phyloP scores from a whole-genome alignment of 1,140 invertebrate species.

The Drosophila gunungcola region DNA sequence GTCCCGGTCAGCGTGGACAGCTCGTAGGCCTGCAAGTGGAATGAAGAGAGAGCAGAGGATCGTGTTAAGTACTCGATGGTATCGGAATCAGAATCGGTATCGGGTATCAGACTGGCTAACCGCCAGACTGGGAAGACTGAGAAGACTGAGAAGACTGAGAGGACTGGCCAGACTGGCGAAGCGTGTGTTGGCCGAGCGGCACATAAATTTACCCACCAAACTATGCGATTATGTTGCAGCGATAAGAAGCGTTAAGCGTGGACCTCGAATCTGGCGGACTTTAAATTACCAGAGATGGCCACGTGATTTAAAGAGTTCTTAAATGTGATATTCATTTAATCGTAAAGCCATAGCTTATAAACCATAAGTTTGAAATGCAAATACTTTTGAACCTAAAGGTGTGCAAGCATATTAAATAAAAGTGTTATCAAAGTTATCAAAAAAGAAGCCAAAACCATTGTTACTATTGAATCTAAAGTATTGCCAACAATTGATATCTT shows the following conservation, averaged over 20 bases:
- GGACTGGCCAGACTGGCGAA: slow-evolving; percentile 31
- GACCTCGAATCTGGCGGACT: slow-evolving; percentile 12
- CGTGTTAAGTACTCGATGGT: slow-evolving; percentile 59
- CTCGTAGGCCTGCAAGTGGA: slow-evolving; percentile 95
- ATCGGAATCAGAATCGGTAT: slow-evolving; percentile 38
- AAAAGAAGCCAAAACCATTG: too few species aligned
- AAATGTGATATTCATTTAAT: too few species aligned
- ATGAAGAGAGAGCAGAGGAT: slow-evolving; percentile 20
- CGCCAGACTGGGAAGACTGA: not conserved
- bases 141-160: too few species aligned
- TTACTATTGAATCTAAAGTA: too few species aligned
- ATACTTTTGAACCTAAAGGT: not conserved
- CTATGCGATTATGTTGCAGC: slow-evolving; percentile 72
- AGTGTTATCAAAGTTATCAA: too few species aligned
- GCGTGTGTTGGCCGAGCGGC: slow-evolving; percentile 58
- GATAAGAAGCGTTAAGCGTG: slow-evolving; percentile 49
- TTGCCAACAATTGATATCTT: too few species aligned
- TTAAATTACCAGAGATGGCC: slow-evolving; percentile 47
- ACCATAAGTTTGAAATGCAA: not conserved
- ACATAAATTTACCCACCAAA: slow-evolving; percentile 72
- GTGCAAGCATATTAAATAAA: too few species aligned
- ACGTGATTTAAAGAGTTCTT: slow-evolving; percentile 27
- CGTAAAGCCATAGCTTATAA: not conserved
- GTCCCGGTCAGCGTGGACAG: slow-evolving; percentile 99
- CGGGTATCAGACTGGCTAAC: slow-evolving; percentile 2